Conservation (phyloP, 2,888 invertebrate species). For the Pristionchus exspectatus region DNA sequence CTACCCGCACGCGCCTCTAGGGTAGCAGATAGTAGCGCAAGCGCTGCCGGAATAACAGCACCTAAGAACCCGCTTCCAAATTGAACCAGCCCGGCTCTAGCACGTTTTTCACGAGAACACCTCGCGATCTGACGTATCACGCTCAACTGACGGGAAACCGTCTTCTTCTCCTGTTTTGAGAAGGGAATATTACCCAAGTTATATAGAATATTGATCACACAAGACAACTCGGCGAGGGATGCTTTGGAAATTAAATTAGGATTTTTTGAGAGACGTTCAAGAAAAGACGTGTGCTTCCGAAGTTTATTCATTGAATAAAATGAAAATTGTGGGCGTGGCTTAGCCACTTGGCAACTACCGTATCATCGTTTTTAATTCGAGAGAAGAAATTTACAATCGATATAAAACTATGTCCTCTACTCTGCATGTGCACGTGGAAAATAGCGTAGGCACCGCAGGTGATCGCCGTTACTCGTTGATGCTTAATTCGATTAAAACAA, state of each 20-base stretch:
- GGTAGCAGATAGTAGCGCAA: background rate
- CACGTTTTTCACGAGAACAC: background rate
- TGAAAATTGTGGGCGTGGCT: background rate
- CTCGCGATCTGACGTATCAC: background rate
- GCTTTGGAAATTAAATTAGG: background rate
- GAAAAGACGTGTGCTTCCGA: background rate
- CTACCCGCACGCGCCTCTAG: no score
- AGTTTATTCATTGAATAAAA: constrained; percentile 7
- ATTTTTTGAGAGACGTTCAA: background rate
- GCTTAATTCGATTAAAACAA: background rate
- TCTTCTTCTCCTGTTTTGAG: background rate
- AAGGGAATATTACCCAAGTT: background rate
- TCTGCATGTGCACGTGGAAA: background rate
- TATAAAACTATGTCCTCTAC: background rate
- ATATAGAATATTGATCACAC: background rate
- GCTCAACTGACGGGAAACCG: background rate
- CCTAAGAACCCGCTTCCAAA: background rate
- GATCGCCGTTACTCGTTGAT: background rate
- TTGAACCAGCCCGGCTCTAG: background rate
- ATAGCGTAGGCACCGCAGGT: background rate
- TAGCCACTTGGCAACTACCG: background rate
- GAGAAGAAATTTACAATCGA: background rate
- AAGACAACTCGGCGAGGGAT: background rate
- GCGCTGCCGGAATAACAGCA: background rate
- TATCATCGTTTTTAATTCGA: background rate